A percentile compares a stretch with the other conserved stretches of the same genome.
phyloP scores from a whole-genome alignment of 1,140 invertebrate species.

The Drosophila yakuba region DNA sequence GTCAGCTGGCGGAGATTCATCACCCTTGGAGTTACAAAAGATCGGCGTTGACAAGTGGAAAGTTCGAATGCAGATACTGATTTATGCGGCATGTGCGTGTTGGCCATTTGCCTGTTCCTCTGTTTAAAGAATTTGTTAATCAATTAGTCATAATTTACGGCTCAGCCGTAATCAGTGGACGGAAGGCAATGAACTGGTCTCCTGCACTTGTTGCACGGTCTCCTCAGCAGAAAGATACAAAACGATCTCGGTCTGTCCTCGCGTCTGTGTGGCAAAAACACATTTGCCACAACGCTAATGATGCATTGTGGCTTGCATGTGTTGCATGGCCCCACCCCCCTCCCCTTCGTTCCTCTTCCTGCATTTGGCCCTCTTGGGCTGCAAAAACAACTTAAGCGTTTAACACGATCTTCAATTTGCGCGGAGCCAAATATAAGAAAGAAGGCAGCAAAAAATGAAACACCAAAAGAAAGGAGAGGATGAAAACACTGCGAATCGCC shows the following conservation, averaged over 20 bases:
- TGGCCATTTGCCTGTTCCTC: slow-evolving; percentile 22
- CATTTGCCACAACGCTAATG: slow-evolving; percentile 79
- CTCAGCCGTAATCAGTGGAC: slow-evolving; percentile 64
- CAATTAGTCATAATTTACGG: slow-evolving; percentile 83
- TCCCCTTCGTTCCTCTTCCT: not conserved
- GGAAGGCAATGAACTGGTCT: slow-evolving; percentile 69
- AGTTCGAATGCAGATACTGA: slow-evolving; percentile 53
- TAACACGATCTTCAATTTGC: slow-evolving; percentile 83
- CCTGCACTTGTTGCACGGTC: slow-evolving; percentile 72
- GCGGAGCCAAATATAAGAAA: slow-evolving; percentile 49
- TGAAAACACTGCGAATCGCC: slow-evolving; percentile 6
- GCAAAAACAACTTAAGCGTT: slow-evolving; percentile 74
- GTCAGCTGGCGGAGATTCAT: slow-evolving; percentile 43
- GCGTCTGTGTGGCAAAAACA: slow-evolving; percentile 58
- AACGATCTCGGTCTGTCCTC: slow-evolving; percentile 25
- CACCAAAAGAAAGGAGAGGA: slow-evolving; percentile 37
- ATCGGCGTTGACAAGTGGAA: slow-evolving; percentile 56
- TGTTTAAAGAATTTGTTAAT: slow-evolving; percentile 71
- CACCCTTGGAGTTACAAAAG: slow-evolving; percentile 46
- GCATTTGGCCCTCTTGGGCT: slow-evolving; percentile 8
- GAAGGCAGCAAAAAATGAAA: slow-evolving; percentile 53
- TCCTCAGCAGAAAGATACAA: slow-evolving; percentile 32
- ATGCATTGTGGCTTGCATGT: slow-evolving; percentile 73
- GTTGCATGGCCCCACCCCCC: not conserved
- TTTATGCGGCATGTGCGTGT: slow-evolving; percentile 69